Percentiles rank a stretch among this genome's conserved stretches.
phyloP scores from a whole-genome alignment of 2,888 invertebrate species.

The Xestia ashworthii region DNA sequence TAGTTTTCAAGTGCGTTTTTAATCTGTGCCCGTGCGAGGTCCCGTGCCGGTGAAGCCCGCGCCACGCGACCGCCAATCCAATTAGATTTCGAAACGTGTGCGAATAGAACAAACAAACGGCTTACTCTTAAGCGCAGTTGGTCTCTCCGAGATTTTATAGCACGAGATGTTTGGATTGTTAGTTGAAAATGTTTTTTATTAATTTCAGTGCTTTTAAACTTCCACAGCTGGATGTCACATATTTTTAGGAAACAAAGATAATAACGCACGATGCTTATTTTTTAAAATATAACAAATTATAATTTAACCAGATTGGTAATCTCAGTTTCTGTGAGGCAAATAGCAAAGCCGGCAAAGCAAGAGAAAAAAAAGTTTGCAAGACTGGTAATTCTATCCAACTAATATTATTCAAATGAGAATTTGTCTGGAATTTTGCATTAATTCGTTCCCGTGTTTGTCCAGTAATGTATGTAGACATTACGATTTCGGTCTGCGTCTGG shows the following conservation, averaged over 20 bases:
- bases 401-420: not conserved
- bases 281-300: not conserved
- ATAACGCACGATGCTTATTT: not conserved
- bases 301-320: not conserved
- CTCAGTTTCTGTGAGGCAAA: not conserved
- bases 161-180: constrained; percentile 39
- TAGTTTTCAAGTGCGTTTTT: constrained; percentile 61
- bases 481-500: not conserved
- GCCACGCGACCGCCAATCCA: constrained; percentile 78
- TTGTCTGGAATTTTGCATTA: not conserved
- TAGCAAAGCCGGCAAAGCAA: too few species aligned
- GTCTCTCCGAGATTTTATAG: constrained; percentile 69
- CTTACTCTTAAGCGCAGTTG: constrained; percentile 73
- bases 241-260: not conserved
- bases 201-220: not conserved
- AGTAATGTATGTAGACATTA: not conserved
- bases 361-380: too few species aligned
- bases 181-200: not conserved
- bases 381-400: not conserved
- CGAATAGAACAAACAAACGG: constrained; percentile 65
- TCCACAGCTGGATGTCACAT: not conserved
- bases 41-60: constrained; percentile 79
- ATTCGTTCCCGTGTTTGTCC: not conserved
- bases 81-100: constrained; percentile 77
- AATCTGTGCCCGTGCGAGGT: constrained; percentile 62